Evolutionary conservation across 2,113 vertebrate species (phyloP), one percentile per base, ranked within the genome.

Genomic region (Apteryx mantelli): DNA sequence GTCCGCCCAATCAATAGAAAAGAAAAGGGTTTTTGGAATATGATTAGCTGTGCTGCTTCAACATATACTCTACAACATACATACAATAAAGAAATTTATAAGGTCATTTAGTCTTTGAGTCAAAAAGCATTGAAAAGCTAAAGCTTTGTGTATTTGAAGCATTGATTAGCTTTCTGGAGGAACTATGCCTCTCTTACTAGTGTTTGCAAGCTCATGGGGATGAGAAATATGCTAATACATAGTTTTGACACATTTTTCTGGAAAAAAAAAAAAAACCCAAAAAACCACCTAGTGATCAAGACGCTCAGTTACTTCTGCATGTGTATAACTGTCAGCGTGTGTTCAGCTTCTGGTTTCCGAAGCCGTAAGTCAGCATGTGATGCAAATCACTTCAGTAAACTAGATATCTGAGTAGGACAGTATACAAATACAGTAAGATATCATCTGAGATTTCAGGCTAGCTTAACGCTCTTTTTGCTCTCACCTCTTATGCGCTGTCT

Each of bases 161-260:
- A 5, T 25, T 36, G 36, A 17, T 19, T 74, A 74, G 36, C 30
- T 88, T 60, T 46, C 32, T 86, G 80, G 58, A 21, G 44, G 38
- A 61, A 28, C 24, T 9, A 4, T 28, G 13, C 15, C 18, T 70
- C 75, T 85, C 60, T 85, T 16, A 0, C 26, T 28, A 9, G 40
- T 5, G 19, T 11, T 4, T 9, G 30, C 34, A 50, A 38, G 46
- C 55, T 76, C 0, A 0, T 14, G 20, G 20, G 6, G 5, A 38
- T 11, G 38, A 60, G 34, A 36, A 15, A 73, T 52, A 7, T 7
- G 5, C 15, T 19, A 17, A 56, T 1, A 9, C 8, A 2, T 1
- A 21, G 34, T 26, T 61, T n/a, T 26, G 40, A 3, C 7, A 4
- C 12, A 5, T 28, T 52, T 56, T 44, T 81, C 24, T 64, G 34